Conservation (phyloP, 2,113 vertebrate species). For the Prietella phreatophila region DNA sequence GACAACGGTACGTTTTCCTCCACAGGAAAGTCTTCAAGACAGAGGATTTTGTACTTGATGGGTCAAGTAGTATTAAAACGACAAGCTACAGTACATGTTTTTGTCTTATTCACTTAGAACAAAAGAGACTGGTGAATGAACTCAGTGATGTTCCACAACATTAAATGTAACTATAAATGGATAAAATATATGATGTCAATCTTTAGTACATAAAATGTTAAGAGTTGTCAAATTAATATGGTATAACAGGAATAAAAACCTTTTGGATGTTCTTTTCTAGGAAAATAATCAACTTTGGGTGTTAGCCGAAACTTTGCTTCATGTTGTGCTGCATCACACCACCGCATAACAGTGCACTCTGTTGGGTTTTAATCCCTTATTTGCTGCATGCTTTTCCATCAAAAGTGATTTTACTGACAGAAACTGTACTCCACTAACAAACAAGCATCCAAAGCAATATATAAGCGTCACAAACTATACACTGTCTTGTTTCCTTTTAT, state of each 20-base stretch:
- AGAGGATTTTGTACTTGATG: background rate
- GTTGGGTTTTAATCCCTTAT: background rate
- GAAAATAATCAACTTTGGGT: background rate
- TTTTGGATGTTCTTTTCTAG: background rate
- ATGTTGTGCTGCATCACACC: background rate
- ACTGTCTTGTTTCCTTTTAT: background rate
- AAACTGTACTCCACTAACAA: background rate
- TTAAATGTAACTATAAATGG: background rate
- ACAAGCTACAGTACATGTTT: background rate
- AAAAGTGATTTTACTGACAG: slow-evolving; percentile 2
- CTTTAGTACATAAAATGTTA: background rate
- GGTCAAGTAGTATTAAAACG: background rate
- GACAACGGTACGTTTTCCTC: background rate
- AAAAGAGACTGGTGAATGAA: background rate
- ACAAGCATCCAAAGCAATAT: background rate
- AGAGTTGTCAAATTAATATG: background rate
- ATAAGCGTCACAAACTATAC: background rate
- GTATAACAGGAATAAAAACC: background rate
- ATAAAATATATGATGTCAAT: background rate
- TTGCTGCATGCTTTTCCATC: background rate
- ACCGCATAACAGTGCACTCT: background rate
- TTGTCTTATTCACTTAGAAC: background rate
- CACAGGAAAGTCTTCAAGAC: background rate
- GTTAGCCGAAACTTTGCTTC: background rate
- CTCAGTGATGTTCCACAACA: background rate